phyloP scores from a whole-genome alignment of 2,113 vertebrate species.

The Taxidea taxus region DNA sequence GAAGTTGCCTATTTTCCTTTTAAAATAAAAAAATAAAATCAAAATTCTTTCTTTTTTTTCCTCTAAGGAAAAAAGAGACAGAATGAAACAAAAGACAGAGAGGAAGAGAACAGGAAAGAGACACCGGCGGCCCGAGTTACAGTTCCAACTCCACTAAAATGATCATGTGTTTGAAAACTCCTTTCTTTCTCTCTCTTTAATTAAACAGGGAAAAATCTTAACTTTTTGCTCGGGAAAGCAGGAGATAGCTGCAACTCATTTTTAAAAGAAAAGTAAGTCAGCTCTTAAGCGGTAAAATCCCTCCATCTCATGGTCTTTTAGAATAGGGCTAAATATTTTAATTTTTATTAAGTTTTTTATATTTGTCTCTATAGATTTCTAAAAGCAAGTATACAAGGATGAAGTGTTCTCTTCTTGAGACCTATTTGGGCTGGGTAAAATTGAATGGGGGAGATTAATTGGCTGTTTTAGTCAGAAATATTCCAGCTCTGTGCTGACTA shows the following conservation, averaged over 20 bases:
- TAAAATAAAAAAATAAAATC: neutral
- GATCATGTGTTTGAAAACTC: neutral
- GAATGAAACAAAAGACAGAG: neutral
- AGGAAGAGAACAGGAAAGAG: neutral
- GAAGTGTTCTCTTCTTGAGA: neutral
- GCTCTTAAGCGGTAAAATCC: neutral
- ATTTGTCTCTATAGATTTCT: neutral
- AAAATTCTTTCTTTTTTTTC: neutral
- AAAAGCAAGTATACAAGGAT: neutral
- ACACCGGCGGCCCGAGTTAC: rapidly evolving
- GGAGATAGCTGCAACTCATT: neutral
- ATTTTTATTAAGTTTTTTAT: neutral
- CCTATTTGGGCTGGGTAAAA: neutral
- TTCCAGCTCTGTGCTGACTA: neutral
- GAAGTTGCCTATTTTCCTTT: neutral
- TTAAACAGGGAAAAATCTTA: neutral
- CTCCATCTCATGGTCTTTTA: neutral
- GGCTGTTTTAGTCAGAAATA: neutral
- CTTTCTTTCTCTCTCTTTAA: neutral
- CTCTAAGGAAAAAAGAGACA: neutral
- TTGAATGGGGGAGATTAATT: neutral
- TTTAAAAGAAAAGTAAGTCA: neutral
- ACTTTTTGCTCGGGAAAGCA: neutral
- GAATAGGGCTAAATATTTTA: neutral
- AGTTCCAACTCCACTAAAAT: neutral